Conservation (phyloP, 92 coral and sea anemone genomes). For the Epizoanthus fatuus region DNA sequence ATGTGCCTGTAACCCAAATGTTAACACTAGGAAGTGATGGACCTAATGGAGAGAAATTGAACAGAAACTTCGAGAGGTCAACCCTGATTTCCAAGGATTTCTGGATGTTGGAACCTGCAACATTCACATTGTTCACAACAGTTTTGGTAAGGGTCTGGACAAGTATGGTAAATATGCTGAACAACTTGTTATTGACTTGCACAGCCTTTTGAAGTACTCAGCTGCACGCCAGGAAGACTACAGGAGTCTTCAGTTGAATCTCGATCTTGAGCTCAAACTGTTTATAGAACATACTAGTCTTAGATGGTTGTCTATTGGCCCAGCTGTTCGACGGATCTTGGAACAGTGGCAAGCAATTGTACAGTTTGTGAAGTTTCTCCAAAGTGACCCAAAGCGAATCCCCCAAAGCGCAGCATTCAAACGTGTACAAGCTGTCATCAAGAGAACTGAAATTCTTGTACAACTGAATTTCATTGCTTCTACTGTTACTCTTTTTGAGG, state of each 20-base stretch:
- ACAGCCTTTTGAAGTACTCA: slow-evolving; percentile 59
- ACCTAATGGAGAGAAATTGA: slow-evolving; percentile 64
- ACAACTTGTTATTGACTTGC: slow-evolving; percentile 40
- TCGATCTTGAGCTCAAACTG: slow-evolving; percentile 32
- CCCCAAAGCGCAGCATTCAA: slow-evolving; percentile 56
- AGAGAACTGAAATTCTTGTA: slow-evolving; percentile 46
- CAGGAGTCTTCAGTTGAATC: slow-evolving; percentile 30
- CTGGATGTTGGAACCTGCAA: slow-evolving; percentile 51
- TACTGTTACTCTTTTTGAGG: slow-evolving; percentile 43
- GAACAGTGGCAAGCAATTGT: slow-evolving; percentile 32
- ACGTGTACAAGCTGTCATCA: slow-evolving; percentile 41
- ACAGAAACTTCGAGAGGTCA: slow-evolving; percentile 35
- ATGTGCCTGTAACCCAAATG: slow-evolving; percentile 45
- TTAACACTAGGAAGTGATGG: slow-evolving; percentile 63
- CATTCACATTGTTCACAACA: slow-evolving; percentile 49
- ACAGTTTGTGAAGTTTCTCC: slow-evolving; percentile 12
- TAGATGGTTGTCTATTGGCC: slow-evolving; percentile 17
- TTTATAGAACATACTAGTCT: slow-evolving; percentile 41
- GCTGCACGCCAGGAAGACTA: slow-evolving; percentile 57
- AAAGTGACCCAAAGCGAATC: slow-evolving; percentile 46
- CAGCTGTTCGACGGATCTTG: not conserved
- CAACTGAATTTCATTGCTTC: slow-evolving; percentile 47
- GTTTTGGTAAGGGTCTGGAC: slow-evolving; percentile 57
- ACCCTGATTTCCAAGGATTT: slow-evolving; percentile 53
- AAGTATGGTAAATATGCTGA: slow-evolving; percentile 57